Evolutionary conservation across 2,797 vertebrate genomes (phyloP).

Genomic region (Neopelma chrysocephalum): DNA sequence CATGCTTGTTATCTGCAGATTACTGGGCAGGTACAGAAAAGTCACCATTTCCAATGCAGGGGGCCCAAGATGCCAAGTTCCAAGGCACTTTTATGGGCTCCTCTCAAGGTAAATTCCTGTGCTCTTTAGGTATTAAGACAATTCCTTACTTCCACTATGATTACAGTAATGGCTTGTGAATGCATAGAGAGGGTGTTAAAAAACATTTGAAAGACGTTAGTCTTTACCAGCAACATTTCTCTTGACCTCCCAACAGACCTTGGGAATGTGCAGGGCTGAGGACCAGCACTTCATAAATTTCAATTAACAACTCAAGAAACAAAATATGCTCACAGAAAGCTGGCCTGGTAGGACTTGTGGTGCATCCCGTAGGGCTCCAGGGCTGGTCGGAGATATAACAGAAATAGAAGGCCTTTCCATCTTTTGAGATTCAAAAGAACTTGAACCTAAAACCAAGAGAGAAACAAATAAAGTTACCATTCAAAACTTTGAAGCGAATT

Average conservation of each 20-base stretch:
- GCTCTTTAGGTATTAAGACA: background rate
- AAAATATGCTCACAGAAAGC: constrained; percentile 86
- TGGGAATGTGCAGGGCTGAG: background rate
- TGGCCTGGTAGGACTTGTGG: constrained; percentile 94
- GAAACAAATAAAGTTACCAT: background rate
- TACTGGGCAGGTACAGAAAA: background rate
- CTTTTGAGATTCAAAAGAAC: constrained; percentile 98
- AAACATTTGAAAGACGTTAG: background rate
- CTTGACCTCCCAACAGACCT: background rate
- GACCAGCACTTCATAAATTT: background rate
- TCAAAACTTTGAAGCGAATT: background rate
- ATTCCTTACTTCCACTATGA: background rate
- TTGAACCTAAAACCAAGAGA: constrained; percentile 85
- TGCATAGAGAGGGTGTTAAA: background rate
- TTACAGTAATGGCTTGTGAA: background rate
- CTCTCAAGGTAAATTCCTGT: background rate
- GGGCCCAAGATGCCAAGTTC: background rate
- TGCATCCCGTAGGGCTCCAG: constrained; percentile 90
- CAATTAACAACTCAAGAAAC: background rate
- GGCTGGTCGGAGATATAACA: constrained; percentile 97
- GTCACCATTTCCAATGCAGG: background rate
- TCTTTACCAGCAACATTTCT: background rate
- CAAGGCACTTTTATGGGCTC: background rate
- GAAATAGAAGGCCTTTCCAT: constrained; percentile 98
- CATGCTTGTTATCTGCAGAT: background rate